Evolutionary conservation across 2,113 vertebrate species (phyloP), one percentile per base, ranked within the genome.

Genomic region (Apus apus): DNA sequence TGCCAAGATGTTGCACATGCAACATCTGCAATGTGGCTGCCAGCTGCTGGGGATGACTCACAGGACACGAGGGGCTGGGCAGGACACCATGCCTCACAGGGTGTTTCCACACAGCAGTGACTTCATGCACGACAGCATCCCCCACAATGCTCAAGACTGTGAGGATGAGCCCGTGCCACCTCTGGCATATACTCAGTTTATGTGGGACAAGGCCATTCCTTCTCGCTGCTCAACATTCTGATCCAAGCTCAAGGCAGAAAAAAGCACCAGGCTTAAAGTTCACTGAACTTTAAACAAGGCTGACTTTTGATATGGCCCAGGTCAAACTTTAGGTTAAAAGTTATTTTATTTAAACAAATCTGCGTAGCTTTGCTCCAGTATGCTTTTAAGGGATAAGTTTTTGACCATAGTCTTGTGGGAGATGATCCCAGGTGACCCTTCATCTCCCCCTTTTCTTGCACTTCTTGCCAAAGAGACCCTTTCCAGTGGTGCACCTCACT

Each of bases 101-200:
- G 26, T 48, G 58, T 16, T 85, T 46, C 50, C 45, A 61, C 27
- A 11, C 58, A 65, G 64, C 64, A 22, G 8, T 3, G 26, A 32
- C n/a, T 45, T 78, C 57, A 2, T 36, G 26, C 1, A 3, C 57
- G 3, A 2, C 43, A 32, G 45, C 29, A 20, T 1, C 65, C 82
- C 1, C 0, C 20, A 32, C 0, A 3, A 20, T 3, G 9, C 3
- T 53, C 12, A 9, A 8, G 13, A 43, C 30, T 22, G 18, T 1
- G 1, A 72, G n/a, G 32, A 45, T 25, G 23, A 58, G 46, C 26
- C 66, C 40, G 13, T 14, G 26, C 6, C 79, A 50, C 19, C 32
- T 79, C 34, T 6, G 84, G 61, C 36, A 26, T 27, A 15, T 6
- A 17, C 38, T 23, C 17, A 25, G 7, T 29, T 25, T 11, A 46